Evolutionary conservation across 2,888 invertebrate species (phyloP).

Genomic region (Andrena camellia): DNA sequence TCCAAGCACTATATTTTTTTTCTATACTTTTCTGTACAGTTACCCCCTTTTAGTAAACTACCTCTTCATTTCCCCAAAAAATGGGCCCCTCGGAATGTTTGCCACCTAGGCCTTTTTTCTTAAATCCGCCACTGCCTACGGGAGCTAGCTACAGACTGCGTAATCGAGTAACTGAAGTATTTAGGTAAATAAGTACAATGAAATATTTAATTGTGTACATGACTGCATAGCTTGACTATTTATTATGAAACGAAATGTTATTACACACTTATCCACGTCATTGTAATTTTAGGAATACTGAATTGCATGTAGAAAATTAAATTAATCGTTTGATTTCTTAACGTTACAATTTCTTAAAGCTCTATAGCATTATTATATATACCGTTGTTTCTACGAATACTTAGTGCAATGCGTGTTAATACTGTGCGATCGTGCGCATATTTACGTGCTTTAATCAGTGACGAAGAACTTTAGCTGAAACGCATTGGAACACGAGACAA

Average conservation of each 20-base stretch:
- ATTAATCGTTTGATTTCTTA: not conserved
- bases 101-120: no score
- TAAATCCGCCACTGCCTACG: not conserved
- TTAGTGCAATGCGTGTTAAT: slow-evolving; percentile 8
- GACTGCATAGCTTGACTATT: slow-evolving; percentile 52
- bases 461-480: not conserved
- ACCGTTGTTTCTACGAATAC: slow-evolving; percentile 17
- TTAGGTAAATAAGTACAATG: slow-evolving; percentile 40
- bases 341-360: slow-evolving; percentile 8
- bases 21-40: no score
- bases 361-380: not conserved
- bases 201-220: slow-evolving; percentile 45
- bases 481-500: slow-evolving; percentile 3
- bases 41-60: no score
- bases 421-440: not conserved
- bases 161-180: slow-evolving; percentile 22
- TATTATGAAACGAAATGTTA: slow-evolving; percentile 66
- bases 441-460: slow-evolving; percentile 3
- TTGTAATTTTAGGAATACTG: slow-evolving; percentile 25
- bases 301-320: slow-evolving; percentile 18
- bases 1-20: no score
- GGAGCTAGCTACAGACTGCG: not conserved
- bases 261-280: slow-evolving; percentile 35
- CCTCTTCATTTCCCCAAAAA: no score
- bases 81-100: no score